Evolutionary conservation across 92 coral and sea anemone species (phyloP).

Genomic region (Meandrina meandrites): DNA sequence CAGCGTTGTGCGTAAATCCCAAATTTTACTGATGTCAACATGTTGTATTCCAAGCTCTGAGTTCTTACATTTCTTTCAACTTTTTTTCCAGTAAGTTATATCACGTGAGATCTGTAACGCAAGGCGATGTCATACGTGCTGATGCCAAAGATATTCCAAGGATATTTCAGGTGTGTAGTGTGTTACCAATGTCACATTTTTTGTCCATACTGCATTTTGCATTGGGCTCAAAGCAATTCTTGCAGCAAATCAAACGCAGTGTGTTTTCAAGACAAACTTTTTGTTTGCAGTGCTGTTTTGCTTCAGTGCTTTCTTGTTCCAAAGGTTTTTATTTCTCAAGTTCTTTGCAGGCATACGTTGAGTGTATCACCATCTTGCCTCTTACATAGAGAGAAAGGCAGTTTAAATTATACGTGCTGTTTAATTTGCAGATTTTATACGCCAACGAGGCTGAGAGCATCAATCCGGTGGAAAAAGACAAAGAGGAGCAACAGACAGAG

Average conservation of each 20-base stretch:
- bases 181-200: neutral
- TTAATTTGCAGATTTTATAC: constrained; percentile 79
- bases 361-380: neutral
- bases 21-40: no score
- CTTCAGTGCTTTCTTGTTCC: no score
- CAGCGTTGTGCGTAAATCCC: no score
- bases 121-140: constrained; percentile 99
- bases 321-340: neutral
- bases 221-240: neutral
- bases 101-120: constrained; percentile 97
- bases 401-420: neutral
- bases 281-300: neutral
- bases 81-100: constrained; percentile 84
- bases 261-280: no score
- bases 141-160: constrained; percentile 98
- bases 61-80: neutral
- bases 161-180: constrained; percentile 88
- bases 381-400: neutral
- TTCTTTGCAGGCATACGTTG: neutral
- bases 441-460: constrained; percentile 95
- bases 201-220: neutral
- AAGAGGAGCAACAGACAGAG: constrained; percentile 85
- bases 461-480: constrained; percentile 85
- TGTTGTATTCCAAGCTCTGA: neutral
- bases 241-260: no score